Evolutionary conservation across 2,113 vertebrate species (phyloP).

Genomic region (Columba janthina): DNA sequence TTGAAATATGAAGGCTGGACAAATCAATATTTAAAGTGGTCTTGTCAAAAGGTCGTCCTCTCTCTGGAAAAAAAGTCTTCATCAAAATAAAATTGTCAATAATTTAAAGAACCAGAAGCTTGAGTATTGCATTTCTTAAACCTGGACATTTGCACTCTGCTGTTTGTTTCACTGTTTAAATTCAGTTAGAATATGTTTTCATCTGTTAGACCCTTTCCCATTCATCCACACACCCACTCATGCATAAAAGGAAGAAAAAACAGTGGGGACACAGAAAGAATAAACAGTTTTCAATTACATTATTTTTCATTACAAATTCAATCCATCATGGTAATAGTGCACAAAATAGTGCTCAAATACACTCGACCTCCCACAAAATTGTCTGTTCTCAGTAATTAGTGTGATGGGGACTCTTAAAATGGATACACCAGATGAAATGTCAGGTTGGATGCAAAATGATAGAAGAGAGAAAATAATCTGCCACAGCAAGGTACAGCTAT

Average conservation of each 20-base stretch:
- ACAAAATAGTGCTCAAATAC: neutral
- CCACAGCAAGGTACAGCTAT: rapidly evolving
- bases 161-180: neutral
- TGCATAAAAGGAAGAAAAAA: neutral
- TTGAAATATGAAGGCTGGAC: neutral
- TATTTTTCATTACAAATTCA: neutral
- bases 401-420: rapidly evolving
- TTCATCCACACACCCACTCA: neutral
- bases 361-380: neutral
- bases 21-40: neutral
- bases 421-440: neutral
- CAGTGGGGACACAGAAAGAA: neutral
- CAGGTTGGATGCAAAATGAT: neutral
- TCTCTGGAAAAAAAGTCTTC: neutral
- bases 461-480: neutral
- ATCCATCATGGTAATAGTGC: neutral
- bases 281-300: neutral
- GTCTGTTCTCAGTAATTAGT: neutral
- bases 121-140: neutral
- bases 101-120: neutral
- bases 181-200: neutral
- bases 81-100: neutral
- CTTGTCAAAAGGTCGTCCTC: neutral
- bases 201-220: neutral
- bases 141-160: neutral